Evolutionary conservation across 2,888 invertebrate species (phyloP).

Genomic region (Polia nebulosa): DNA sequence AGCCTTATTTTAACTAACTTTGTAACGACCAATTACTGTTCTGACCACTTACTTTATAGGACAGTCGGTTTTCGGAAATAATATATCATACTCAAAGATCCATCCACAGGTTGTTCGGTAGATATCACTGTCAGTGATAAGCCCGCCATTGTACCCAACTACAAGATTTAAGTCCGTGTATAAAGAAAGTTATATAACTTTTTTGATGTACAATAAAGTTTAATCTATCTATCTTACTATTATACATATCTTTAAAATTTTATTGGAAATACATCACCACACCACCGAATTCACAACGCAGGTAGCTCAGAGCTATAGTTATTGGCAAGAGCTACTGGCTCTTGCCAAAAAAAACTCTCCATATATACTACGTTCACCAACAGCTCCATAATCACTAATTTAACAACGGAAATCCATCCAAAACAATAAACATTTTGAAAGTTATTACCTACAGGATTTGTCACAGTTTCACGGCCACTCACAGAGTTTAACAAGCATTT

Average conservation of each 20-base stretch:
- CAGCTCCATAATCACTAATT: conserved; percentile 17
- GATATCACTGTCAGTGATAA: no score
- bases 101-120: no score
- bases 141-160: no score
- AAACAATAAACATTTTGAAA: conserved; percentile 37
- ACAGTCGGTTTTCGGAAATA: neutral
- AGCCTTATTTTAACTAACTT: neutral
- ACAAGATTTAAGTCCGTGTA: no score
- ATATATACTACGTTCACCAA: neutral
- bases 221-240: no score
- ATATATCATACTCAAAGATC: no score
- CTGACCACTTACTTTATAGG: neutral
- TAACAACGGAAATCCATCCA: conserved; percentile 25
- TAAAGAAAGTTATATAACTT: no score
- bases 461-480: conserved; percentile 35
- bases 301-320: no score
- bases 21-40: neutral
- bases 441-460: conserved; percentile 33
- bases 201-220: no score
- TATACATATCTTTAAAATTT: neutral
- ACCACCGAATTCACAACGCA: neutral
- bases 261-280: neutral
- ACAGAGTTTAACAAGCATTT: conserved; percentile 33
- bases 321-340: no score
- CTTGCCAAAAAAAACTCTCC: neutral